Conservation (phyloP, 2,797 vertebrate species). For the Propithecus deckenii region DNA sequence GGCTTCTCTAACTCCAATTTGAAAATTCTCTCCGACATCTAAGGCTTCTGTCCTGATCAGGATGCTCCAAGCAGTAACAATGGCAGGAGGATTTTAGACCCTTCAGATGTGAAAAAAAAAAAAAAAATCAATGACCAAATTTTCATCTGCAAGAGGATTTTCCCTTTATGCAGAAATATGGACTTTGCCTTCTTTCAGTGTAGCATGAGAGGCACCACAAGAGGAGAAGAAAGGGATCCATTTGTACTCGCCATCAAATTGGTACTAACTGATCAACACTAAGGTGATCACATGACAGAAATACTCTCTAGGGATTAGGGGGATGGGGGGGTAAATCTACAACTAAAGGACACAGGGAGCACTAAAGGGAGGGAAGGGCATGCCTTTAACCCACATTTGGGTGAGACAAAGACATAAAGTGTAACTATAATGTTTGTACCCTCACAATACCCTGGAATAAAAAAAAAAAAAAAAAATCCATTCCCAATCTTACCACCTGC, state of each 20-base stretch:
- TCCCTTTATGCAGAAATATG: not conserved
- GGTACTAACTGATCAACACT: too few relatives aligned
- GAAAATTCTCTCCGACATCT: slow-evolving; percentile 43
- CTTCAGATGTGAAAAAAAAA: not conserved
- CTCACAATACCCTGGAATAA: too few relatives aligned
- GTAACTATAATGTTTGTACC: too few relatives aligned
- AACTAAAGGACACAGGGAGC: too few relatives aligned
- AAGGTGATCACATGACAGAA: too few relatives aligned
- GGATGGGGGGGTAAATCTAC: too few relatives aligned
- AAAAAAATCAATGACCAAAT: not conserved
- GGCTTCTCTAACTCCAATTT: slow-evolving; percentile 58
- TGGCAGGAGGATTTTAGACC: not conserved
- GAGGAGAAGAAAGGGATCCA: too few relatives aligned
- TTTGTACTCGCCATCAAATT: too few relatives aligned
- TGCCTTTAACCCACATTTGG: too few relatives aligned
- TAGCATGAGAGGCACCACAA: not conserved
- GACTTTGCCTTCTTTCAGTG: not conserved
- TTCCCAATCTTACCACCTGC: not conserved
- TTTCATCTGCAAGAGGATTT: not conserved
- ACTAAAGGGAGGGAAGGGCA: too few relatives aligned
- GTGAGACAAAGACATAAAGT: too few relatives aligned
- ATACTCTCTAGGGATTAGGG: too few relatives aligned
- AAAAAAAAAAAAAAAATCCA: not conserved
- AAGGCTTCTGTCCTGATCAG: not conserved
- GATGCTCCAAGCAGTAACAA: not conserved